These are phyloP conservation scores for Saccostrea glomerata DNA, from an alignment of 1,140 invertebrate genomes.

Conservation along the genomic window DNA sequence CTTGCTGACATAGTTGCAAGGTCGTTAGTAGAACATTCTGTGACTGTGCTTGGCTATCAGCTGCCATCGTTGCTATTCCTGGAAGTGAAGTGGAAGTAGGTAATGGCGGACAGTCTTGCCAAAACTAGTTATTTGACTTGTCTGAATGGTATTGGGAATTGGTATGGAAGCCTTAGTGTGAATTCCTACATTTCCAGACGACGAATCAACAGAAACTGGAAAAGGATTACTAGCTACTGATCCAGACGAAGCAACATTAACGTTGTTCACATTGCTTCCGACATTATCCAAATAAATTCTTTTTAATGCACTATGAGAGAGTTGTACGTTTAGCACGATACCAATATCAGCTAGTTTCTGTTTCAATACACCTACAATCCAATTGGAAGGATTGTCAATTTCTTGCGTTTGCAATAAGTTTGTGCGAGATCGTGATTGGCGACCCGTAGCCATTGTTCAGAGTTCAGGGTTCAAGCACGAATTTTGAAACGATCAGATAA, in stretches of 20 bases:
- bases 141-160: too few relatives aligned
- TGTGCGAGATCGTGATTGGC: too few relatives aligned
- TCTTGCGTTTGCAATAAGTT: not conserved
- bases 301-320: too few relatives aligned
- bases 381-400: constrained; percentile 20
- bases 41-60: too few relatives aligned
- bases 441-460: too few relatives aligned
- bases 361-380: constrained; percentile 19
- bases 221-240: not conserved
- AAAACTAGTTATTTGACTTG: too few relatives aligned
- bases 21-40: not conserved
- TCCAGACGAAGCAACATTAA: not conserved
- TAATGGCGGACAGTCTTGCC: not conserved
- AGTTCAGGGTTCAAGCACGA: too few relatives aligned
- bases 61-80: not conserved
- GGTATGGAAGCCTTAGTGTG: too few relatives aligned
- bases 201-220: not conserved
- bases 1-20: constrained; percentile 34
- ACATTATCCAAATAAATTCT: constrained; percentile 31
- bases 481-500: too few relatives aligned
- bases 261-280: not conserved
- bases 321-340: not conserved
- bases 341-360: not conserved
- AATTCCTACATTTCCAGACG: not conserved
- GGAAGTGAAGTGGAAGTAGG: not conserved